These are phyloP conservation scores for Xanthorhoe spadicearia DNA, from an alignment of 2,888 invertebrate genomes.

Conservation along the genomic window DNA sequence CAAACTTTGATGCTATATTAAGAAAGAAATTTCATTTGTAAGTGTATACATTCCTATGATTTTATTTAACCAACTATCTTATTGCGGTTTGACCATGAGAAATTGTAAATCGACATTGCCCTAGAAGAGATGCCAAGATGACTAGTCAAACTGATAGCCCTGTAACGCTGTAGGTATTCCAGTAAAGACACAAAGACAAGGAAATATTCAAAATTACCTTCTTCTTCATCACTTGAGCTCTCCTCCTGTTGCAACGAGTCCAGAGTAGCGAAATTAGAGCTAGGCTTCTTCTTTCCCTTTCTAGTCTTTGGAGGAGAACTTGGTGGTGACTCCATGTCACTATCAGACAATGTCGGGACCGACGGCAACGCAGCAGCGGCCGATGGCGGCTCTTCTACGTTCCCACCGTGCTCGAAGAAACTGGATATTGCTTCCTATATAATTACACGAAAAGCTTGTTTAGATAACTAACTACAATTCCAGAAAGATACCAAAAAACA, in stretches of 20 bases:
- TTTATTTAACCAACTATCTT: background rate
- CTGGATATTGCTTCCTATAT: constrained; percentile 90
- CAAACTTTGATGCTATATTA: constrained; percentile 32
- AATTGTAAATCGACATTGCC: too few relatives aligned
- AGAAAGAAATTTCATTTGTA: constrained; percentile 28
- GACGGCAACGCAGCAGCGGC: constrained; percentile 51
- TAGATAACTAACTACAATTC: background rate
- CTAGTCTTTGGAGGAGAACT: constrained; percentile 65
- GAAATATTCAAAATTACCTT: constrained; percentile 67
- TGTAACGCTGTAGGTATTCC: too few relatives aligned
- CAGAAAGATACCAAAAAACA: background rate
- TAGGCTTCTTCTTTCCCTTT: constrained; percentile 70
- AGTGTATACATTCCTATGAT: background rate
- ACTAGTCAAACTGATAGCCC: too few relatives aligned
- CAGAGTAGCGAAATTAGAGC: constrained; percentile 85
- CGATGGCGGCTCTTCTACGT: constrained; percentile 73
- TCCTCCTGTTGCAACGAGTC: constrained; percentile 82
- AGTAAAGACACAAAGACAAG: constrained; percentile 3
- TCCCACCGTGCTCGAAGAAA: constrained; percentile 90
- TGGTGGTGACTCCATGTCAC: constrained; percentile 75
- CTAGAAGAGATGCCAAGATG: too few relatives aligned
- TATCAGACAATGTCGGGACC: constrained; percentile 66
- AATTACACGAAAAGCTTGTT: background rate
- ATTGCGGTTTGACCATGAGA: background rate
- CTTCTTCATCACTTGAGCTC: constrained; percentile 86